Evolutionary conservation across 2,113 vertebrate genomes (phyloP).

Genomic region (Tauraco erythrolophus): DNA sequence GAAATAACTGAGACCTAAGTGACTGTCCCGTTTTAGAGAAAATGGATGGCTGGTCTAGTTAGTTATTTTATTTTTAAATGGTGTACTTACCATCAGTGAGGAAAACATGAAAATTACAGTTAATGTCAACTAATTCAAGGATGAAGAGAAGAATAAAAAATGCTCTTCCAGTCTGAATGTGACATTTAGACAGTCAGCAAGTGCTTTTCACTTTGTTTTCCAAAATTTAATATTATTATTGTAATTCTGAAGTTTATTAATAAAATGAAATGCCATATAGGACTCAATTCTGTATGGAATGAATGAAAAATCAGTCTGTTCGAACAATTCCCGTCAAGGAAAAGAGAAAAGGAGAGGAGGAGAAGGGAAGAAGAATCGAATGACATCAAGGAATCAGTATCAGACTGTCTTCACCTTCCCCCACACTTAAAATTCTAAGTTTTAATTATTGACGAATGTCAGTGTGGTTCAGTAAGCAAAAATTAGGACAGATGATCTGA

Average conservation of each 20-base stretch:
- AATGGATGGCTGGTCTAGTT: neutral
- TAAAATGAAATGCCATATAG: neutral
- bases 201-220: neutral
- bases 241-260: neutral
- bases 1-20: neutral
- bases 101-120: neutral
- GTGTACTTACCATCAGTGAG: neutral
- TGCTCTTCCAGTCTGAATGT: neutral
- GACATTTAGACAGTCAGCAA: neutral
- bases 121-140: neutral
- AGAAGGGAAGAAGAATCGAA: neutral
- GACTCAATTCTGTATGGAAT: neutral
- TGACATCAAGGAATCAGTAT: neutral
- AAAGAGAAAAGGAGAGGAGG: neutral
- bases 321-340: neutral
- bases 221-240: neutral
- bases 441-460: neutral
- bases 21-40: neutral
- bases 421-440: neutral
- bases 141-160: neutral
- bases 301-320: neutral
- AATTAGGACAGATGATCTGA: neutral
- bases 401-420: neutral
- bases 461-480: neutral
- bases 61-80: neutral